Evolutionary conservation across 1,140 invertebrate genomes (phyloP), one percentile per base, ranked within the genome.

Genomic region (Trichoplusia ni): DNA sequence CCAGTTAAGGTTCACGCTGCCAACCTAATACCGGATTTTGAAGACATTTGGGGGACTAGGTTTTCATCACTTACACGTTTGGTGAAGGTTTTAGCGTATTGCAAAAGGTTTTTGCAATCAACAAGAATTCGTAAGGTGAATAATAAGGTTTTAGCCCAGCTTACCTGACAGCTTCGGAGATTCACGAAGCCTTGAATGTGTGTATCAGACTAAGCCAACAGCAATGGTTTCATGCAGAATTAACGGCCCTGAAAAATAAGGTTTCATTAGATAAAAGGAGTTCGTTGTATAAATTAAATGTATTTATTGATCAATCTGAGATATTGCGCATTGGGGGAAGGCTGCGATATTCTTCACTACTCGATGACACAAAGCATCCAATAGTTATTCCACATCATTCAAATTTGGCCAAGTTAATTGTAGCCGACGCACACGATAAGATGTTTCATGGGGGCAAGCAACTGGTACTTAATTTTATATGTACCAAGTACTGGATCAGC

Each of bases 391-490:
- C 42, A 25, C 27, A 23, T 14, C 16, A 47, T 37, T 49, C 44
- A 4, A 3, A 3, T 6, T 49, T 47, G 8, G 19, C 58, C 0
- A 61, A 49, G n/a, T 11, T 61, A 9, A 46, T 60, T 13, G 40
- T 60, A 18, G 37, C 4, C 0, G 54, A 58, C n/a, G 54, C 54
- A 1, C 56, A 59, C 21, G 38, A 59, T n/a, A 44, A n/a, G 13
- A 59, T 40, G 0, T 44, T 59, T 16, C 56, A 59, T 31, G 56
- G 56, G 4, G 56, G 56, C 1, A 6, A 27, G n/a, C 56, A 59
- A 33, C 11, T 59, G 25, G 38, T 31, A 1, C 8, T 27, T 5
- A 59, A 59, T 44, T 59, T 44, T 21, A 16, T 59, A 7, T 25
- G 56, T 18, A 33, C 16, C 13, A 53, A 13, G 16, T 53, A 53